Base-by-base conservation (phyloP, 2,888 invertebrate genomes). In the Aspidiotus destructor region DNA sequence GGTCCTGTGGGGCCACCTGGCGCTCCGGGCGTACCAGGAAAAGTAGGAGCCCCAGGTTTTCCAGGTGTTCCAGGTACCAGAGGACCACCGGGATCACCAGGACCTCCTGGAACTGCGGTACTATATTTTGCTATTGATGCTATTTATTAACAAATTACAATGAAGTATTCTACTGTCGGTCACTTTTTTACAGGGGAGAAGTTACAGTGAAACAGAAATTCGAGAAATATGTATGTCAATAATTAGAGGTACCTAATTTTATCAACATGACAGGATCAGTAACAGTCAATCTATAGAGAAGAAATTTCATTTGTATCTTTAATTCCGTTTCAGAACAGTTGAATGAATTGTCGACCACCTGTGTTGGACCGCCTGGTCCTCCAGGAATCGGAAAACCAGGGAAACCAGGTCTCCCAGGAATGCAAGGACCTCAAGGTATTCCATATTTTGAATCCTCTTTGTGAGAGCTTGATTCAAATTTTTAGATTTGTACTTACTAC, bases 181-280 rank as follows among this genome's bases (percentile, higher is more conserved):
- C 5, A 28, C 28, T 28, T 28, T 71, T 71, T 79, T 81, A 68
- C 76, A 88, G 87, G 81, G 82, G 10, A 80, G 83, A 71, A 84
- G 84, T 73, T 81, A 85, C 72, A 81, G 84, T 0, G 89, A 89
- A 76, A 80, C 80, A 7, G 89, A 91, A 78, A 82, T 93, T 16
- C 81, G 87, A 72, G 89, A 89, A 73, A 87, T 93, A 73, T 92
- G 92, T 76, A 84, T 86, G 73, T 83, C 85, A 62, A 84, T 92
- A 61, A 81, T 92, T 60, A 82, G 88, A 82, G 89, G 91, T 89
- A 79, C n/a, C n/a, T n/a, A 76, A 62, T 41, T n/a, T n/a, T n/a
- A n/a, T n/a, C 16, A 41, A 57, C 44, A 54, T 48, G 1, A 10
- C 53, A 60, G 16, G 2, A 15, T 15, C 1, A 62, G 44, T 42